Conservation (phyloP, 2,113 vertebrate species). For the Neolamprologus modestus region DNA sequence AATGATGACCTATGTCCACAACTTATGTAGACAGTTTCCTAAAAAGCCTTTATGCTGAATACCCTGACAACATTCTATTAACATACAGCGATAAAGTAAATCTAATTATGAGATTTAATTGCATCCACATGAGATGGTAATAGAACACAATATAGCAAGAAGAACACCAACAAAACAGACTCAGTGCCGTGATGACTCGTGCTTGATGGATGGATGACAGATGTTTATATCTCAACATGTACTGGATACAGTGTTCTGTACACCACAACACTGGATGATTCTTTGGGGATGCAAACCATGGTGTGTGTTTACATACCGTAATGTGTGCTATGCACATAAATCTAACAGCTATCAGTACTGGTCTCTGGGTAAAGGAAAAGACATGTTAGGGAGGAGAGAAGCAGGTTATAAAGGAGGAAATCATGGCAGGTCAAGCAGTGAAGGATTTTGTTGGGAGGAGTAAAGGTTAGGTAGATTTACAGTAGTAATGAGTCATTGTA, state of each 20-base stretch:
- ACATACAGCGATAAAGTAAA: background rate
- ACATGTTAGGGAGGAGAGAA: conserved; percentile 71
- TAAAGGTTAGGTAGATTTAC: background rate
- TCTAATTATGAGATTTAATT: background rate
- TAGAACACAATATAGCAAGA: background rate
- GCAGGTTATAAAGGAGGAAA: conserved; percentile 1
- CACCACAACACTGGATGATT: conserved; percentile 20
- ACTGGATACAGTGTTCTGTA: background rate
- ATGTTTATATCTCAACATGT: background rate
- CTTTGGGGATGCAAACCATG: background rate
- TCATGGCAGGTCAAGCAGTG: background rate
- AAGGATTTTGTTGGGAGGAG: background rate
- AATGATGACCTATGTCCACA: background rate
- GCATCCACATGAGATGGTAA: background rate
- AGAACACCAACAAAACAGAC: background rate
- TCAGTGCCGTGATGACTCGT: background rate
- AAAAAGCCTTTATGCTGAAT: background rate
- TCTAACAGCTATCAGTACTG: conserved; percentile 94
- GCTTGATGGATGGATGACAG: background rate
- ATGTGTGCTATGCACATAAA: conserved; percentile 93
- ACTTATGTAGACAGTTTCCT: background rate
- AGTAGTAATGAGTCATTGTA: background rate
- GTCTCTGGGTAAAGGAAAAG: conserved; percentile 89
- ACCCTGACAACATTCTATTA: background rate
- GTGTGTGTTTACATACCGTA: conserved; percentile 84